Conservation (phyloP, 2,888 invertebrate species). For the Tubulanus polymorphus region DNA sequence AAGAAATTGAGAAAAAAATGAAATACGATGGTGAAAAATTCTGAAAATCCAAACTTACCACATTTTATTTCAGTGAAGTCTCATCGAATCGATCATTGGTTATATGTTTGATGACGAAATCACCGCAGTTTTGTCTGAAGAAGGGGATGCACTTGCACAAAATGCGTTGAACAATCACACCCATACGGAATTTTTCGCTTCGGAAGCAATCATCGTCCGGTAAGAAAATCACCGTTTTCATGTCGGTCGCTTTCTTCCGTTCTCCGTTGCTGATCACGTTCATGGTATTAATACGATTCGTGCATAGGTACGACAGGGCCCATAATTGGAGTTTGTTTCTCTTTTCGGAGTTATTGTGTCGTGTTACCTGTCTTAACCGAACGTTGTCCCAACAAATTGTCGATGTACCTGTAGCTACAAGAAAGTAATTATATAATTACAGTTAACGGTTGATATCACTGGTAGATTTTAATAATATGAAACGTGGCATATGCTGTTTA, state of each 20-base stretch:
- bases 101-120: too few species aligned
- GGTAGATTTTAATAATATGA: too few species aligned
- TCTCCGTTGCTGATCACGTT: background rate
- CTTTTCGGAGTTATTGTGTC: background rate
- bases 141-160: background rate
- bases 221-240: background rate
- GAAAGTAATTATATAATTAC: too few species aligned
- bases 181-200: background rate
- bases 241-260: background rate
- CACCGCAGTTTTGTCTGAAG: background rate
- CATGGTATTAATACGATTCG: too few species aligned
- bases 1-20: background rate
- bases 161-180: background rate
- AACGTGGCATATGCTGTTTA: too few species aligned
- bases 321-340: background rate
- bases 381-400: constrained; percentile 3
- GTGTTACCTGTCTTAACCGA: background rate
- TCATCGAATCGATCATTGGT: too few species aligned
- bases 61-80: too few species aligned
- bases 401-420: too few species aligned
- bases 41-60: too few species aligned
- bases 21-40: background rate
- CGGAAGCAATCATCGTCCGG: too few species aligned
- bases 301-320: background rate
- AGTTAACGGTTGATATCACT: too few species aligned